Conservation (phyloP, 2,888 invertebrate genomes). For the Drosophila sordidapex region DNA sequence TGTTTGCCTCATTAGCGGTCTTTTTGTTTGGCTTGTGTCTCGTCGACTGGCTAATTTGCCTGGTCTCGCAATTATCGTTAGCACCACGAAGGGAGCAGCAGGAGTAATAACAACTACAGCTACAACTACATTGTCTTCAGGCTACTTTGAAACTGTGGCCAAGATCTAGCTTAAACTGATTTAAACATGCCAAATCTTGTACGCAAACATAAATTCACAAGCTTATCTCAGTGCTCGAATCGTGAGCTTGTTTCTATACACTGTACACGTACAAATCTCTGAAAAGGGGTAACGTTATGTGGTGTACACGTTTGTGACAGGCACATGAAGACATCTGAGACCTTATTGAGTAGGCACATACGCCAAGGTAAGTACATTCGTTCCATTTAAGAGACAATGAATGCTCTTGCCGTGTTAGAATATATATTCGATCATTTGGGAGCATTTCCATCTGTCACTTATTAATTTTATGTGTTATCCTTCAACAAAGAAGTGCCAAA, state of each 20-base stretch:
- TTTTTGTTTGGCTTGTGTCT: slow-evolving; percentile 29
- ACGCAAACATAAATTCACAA: slow-evolving; percentile 70
- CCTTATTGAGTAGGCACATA: neutral
- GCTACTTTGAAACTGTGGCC: slow-evolving; percentile 28
- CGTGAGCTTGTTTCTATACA: slow-evolving; percentile 70
- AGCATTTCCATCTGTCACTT: neutral
- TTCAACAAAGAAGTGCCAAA: neutral
- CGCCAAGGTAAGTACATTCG: neutral
- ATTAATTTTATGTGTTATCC: neutral
- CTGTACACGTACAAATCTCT: slow-evolving; percentile 17
- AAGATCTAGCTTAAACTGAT: slow-evolving; percentile 51
- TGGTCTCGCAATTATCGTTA: slow-evolving; percentile 57
- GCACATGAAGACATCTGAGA: neutral
- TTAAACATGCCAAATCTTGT: slow-evolving; percentile 61
- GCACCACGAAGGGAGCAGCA: slow-evolving; percentile 40
- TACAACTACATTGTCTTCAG: slow-evolving; percentile 21
- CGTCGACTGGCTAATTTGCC: slow-evolving; percentile 49
- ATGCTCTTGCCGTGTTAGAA: neutral
- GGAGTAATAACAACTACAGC: slow-evolving; percentile 6
- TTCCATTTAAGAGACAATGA: neutral
- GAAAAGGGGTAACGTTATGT: neutral
- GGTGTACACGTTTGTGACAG: neutral
- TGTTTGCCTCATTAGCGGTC: slow-evolving; percentile 74
- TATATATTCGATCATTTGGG: neutral
- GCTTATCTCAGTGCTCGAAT: slow-evolving; percentile 68